A percentile compares a stretch with the other conserved stretches of the same genome.
Conservation (phyloP, 2,797 vertebrate species). For the Aphelocoma californica region DNA sequence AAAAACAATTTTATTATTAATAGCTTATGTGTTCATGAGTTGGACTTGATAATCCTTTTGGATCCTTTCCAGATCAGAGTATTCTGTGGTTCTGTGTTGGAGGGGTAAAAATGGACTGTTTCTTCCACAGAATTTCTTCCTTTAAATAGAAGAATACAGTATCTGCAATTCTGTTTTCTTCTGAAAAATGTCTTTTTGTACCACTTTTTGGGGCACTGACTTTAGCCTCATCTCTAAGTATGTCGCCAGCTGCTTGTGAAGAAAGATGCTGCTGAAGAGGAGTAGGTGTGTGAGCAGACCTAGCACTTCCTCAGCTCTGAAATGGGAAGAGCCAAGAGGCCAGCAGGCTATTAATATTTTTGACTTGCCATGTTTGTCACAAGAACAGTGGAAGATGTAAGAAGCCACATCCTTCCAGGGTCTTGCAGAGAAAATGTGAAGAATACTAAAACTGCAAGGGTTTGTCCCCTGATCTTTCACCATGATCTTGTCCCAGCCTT, state of each 20-base stretch:
- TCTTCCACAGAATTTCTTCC: neutral
- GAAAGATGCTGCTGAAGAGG: slow-evolving; percentile 2
- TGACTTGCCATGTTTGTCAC: slow-evolving; percentile 10
- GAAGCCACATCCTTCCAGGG: slow-evolving; percentile 4
- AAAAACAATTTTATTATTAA: neutral
- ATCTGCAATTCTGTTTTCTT: neutral
- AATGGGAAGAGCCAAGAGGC: neutral
- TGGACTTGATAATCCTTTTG: neutral
- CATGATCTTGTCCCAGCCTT: neutral
- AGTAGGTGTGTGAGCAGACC: neutral
- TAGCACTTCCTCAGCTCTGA: neutral
- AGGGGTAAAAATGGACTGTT: neutral
- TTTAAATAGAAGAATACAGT: neutral
- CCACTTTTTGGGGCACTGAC: neutral
- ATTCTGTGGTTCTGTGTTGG: neutral
- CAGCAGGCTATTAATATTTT: slow-evolving; percentile 16
- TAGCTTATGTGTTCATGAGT: neutral
- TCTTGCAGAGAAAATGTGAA: slow-evolving; percentile 24
- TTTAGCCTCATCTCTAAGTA: neutral
- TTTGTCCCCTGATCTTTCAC: slow-evolving; percentile 7
- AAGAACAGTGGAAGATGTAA: slow-evolving; percentile 8
- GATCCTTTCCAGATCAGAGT: neutral
- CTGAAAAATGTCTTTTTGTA: neutral
- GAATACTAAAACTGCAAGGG: neutral
- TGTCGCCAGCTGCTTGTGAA: neutral